phyloP scores from a whole-genome alignment of 1,140 invertebrate species.

The Spodoptera frugiperda region DNA sequence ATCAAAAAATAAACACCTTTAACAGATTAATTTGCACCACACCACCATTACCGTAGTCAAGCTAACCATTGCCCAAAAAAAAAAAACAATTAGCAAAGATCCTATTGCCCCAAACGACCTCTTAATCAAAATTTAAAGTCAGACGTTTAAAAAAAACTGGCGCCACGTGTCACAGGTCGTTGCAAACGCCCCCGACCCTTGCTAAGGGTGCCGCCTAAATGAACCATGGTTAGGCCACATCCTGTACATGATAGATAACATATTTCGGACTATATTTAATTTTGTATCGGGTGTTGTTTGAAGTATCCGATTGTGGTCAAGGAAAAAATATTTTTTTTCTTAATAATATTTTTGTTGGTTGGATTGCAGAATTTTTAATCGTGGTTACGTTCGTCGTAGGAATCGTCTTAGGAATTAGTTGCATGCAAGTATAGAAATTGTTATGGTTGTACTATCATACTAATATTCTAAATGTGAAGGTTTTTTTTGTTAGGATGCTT shows the following conservation, averaged over 20 bases:
- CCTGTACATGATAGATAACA: slow-evolving; percentile 51
- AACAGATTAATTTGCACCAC: too few relatives aligned
- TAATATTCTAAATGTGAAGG: too few relatives aligned
- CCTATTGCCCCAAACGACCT: neutral
- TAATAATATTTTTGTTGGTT: too few relatives aligned
- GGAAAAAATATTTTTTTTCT: neutral
- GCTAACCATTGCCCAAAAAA: neutral
- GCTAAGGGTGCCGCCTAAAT: slow-evolving; percentile 67
- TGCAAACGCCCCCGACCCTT: slow-evolving; percentile 43
- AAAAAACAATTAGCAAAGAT: neutral
- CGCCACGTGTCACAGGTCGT: slow-evolving; percentile 77
- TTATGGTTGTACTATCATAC: too few relatives aligned
- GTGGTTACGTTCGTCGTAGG: too few relatives aligned
- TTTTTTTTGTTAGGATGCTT: too few relatives aligned
- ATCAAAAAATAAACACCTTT: too few relatives aligned
- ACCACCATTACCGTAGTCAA: too few relatives aligned
- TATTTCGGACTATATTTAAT: neutral
- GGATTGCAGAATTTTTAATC: too few relatives aligned
- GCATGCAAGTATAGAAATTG: too few relatives aligned
- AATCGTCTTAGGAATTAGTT: too few relatives aligned
- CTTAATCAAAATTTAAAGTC: slow-evolving; percentile 29
- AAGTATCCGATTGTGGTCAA: neutral
- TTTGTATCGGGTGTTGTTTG: neutral
- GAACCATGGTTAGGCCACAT: slow-evolving; percentile 63
- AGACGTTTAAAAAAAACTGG: slow-evolving; percentile 71